Base-by-base conservation (phyloP, 1,140 invertebrate species). In the Caerostris extrusa region DNA sequence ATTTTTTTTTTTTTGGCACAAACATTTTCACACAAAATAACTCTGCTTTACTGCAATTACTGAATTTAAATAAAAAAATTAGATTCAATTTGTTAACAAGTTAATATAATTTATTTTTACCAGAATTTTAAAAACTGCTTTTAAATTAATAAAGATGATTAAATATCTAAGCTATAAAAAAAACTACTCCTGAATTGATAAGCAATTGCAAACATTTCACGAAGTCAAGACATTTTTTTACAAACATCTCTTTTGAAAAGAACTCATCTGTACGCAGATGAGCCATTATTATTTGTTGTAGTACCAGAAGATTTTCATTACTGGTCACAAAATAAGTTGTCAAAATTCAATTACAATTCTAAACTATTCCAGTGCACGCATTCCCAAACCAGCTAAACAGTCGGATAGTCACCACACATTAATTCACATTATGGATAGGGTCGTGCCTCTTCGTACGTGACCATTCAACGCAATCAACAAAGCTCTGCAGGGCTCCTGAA, bases 391-490 rank as follows among this genome's bases (percentile, higher is more conserved):
- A 10, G 56, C 57, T 85, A 85, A 85, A 85, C 83, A 85, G 83
- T 58, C 56, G 83, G 19, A 85, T 85, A 57, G 57, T 60, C 83
- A 85, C 17, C 57, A 8, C 57, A 60, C 83, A 85, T 85, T 85
- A 85, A 85, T 85, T 88, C 61, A 58, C 60, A 81, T 91, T 81
- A 81, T 91, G 71, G 77, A 82, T 91, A 77, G 67, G 90, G 90
- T 81, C 71, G 60, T 57, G 19, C n/a, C 85, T n/a, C 56, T 57
- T n/a, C 14, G n/a, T 64, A 92, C 77, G 90, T 92, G 90, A 92
- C 90, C 81, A 67, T 64, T 92, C 81, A 92, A 67, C 19, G 82
- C 58, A 50, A 7, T 61, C 56, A 87, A 87, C 82, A 71, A 19
- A 64, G 64, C 83, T 5, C 83, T 5, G 90, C 56, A 53, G 90